Evolutionary conservation across 2,888 invertebrate species (phyloP).

Genomic region (Harpagoxenus sublaevis): DNA sequence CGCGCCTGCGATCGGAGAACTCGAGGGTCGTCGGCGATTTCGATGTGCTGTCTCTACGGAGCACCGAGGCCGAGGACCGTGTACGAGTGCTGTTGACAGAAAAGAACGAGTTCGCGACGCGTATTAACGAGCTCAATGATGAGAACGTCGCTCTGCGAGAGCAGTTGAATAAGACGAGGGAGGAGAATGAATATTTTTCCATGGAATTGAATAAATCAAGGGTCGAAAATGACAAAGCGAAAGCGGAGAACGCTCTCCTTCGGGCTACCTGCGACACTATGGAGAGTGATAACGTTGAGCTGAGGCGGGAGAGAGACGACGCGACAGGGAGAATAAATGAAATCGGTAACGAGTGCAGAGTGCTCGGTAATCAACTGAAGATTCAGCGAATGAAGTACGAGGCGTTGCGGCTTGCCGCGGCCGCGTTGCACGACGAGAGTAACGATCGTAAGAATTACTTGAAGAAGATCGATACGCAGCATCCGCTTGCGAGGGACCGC

Average conservation of each 20-base stretch:
- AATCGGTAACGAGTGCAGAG: slow-evolving; percentile 51
- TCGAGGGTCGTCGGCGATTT: slow-evolving; percentile 55
- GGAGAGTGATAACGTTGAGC: slow-evolving; percentile 36
- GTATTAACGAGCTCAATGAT: slow-evolving; percentile 61
- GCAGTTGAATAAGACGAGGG: slow-evolving; percentile 66
- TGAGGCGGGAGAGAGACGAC: slow-evolving; percentile 54
- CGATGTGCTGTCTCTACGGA: slow-evolving; percentile 49
- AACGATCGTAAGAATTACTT: slow-evolving; percentile 21
- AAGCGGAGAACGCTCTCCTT: slow-evolving; percentile 46
- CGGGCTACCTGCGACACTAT: slow-evolving; percentile 41
- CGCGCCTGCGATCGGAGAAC: slow-evolving; percentile 58
- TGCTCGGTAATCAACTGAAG: slow-evolving; percentile 55
- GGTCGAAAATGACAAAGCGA: slow-evolving; percentile 64
- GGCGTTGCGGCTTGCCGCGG: slow-evolving; percentile 42
- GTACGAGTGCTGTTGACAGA: slow-evolving; percentile 62
- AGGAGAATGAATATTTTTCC: slow-evolving; percentile 67
- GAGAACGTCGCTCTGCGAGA: slow-evolving; percentile 68
- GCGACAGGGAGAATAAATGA: slow-evolving; percentile 52
- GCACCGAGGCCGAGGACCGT: slow-evolving; percentile 50
- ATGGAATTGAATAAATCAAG: slow-evolving; percentile 68
- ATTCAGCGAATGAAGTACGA: slow-evolving; percentile 47
- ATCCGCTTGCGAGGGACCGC: slow-evolving; percentile 17
- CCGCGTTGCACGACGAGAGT: slow-evolving; percentile 38
- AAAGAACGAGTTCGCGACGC: slow-evolving; percentile 60
- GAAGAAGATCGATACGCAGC: slow-evolving; percentile 9